phyloP scores from a whole-genome alignment of 2,888 invertebrate genomes.

The Hypomecis atomaria region DNA sequence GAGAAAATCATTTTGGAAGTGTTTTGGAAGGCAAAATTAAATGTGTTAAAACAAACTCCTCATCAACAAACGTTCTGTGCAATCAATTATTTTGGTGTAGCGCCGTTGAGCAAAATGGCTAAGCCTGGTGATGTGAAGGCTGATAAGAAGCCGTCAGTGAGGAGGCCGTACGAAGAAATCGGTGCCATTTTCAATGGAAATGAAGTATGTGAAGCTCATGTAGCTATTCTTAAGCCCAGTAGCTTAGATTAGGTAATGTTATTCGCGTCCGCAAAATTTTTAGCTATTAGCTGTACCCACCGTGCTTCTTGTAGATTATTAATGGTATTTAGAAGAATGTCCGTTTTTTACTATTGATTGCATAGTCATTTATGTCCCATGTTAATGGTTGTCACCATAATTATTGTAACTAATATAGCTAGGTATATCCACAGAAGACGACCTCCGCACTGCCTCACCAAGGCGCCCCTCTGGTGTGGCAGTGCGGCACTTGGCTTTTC shows the following conservation, averaged over 20 bases:
- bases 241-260: no score
- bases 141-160: slow-evolving; percentile 36
- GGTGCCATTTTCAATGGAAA: slow-evolving; percentile 87
- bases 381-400: no score
- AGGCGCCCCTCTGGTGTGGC: no score
- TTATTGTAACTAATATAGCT: no score
- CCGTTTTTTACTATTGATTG: no score
- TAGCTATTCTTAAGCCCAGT: background rate
- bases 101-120: background rate
- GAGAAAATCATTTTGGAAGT: background rate
- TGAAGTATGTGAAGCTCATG: slow-evolving; percentile 61
- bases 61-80: background rate
- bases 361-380: no score
- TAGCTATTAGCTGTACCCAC: no score
- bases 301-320: background rate
- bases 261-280: no score
- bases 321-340: no score
- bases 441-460: no score
- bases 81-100: background rate
- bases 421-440: no score
- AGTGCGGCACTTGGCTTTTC: no score
- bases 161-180: slow-evolving; percentile 85
- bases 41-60: background rate
- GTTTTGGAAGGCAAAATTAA: background rate
- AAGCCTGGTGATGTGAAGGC: slow-evolving; percentile 7